Conservation (phyloP, 2,113 vertebrate species). For the Orientallactaga bullata region DNA sequence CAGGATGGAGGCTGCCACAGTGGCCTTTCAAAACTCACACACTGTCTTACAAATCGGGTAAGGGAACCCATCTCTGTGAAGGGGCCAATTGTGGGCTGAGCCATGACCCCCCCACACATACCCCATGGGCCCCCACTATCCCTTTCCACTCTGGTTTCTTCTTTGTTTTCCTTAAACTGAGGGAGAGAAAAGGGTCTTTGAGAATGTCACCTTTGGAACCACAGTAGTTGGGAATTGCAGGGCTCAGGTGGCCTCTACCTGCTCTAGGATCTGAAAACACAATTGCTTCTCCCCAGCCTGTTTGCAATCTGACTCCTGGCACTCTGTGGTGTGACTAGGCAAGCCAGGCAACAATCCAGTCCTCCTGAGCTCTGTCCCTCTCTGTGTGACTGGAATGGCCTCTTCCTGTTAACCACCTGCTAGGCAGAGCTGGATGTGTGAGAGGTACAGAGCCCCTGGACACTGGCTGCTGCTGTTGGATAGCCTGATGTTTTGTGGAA, state of each 20-base stretch:
- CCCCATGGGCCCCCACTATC: background rate
- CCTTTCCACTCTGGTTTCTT: constrained; percentile 31
- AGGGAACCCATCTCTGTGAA: constrained; percentile 55
- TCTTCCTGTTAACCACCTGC: background rate
- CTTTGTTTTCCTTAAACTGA: constrained; percentile 37
- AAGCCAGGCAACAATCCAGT: background rate
- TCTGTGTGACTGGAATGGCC: background rate
- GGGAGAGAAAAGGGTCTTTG: constrained; percentile 60
- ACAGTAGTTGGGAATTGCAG: background rate
- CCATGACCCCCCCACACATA: background rate
- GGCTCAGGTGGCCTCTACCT: background rate
- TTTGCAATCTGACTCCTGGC: background rate
- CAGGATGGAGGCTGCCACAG: background rate
- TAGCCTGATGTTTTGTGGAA: background rate
- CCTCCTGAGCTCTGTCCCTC: background rate
- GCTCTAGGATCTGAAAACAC: background rate
- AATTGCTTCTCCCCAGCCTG: background rate
- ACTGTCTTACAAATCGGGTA: constrained; percentile 73
- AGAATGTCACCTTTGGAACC: constrained; percentile 37
- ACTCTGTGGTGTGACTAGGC: background rate
- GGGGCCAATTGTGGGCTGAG: constrained; percentile 44
- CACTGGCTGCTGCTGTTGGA: background rate
- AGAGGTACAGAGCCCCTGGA: background rate
- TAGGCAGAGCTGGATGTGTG: background rate
- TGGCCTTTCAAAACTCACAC: constrained; percentile 34